Conservation (phyloP, 2,113 vertebrate genomes). For the Psammodynastes pulverulentus region DNA sequence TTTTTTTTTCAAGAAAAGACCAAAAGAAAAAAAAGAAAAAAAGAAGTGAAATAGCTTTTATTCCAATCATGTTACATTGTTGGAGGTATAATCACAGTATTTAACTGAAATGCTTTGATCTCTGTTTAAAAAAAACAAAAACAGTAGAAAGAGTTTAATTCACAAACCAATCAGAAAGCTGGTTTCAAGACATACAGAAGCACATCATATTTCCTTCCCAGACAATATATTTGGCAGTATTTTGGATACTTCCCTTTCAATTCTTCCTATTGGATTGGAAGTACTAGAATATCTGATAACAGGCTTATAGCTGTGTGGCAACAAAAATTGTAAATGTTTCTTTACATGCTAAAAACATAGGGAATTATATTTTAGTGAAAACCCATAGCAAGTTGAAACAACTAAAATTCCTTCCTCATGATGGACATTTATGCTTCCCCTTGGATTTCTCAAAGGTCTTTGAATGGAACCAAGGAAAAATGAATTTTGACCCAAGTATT, state of each 20-base stretch:
- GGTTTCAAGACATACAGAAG: neutral
- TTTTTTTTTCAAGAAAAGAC: neutral
- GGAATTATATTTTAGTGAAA: neutral
- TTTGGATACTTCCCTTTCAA: neutral
- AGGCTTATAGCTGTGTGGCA: fast-evolving
- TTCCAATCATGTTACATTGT: neutral
- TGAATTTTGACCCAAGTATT: neutral
- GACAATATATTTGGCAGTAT: neutral
- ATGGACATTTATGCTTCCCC: neutral
- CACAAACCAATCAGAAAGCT: neutral
- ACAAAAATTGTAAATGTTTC: neutral
- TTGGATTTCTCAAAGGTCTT: neutral
- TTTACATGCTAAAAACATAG: neutral
- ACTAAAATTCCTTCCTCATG: neutral
- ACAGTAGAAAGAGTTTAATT: neutral
- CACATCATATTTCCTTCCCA: neutral
- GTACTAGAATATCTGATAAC: neutral
- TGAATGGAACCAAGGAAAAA: neutral
- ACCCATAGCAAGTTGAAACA: neutral
- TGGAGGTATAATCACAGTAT: neutral
- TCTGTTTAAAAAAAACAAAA: neutral
- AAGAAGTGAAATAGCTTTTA: neutral
- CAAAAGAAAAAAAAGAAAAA: neutral
- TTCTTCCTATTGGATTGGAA: neutral
- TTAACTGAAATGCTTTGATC: neutral